Base-by-base conservation (phyloP, 2,113 vertebrate genomes). In the Ailurus styani region DNA sequence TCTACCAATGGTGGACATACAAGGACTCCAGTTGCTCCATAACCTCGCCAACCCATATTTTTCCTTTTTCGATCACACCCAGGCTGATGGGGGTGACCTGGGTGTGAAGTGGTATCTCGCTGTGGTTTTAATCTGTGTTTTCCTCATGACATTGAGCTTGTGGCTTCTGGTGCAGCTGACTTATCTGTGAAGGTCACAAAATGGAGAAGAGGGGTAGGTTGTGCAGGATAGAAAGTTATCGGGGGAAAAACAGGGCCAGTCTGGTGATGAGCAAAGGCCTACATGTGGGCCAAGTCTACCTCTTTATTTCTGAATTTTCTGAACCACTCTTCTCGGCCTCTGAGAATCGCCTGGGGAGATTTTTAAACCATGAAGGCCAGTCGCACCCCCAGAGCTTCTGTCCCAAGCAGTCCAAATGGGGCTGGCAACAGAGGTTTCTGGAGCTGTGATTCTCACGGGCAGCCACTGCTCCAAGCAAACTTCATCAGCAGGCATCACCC, bases 1-100 rank as follows among this genome's bases (percentile, higher is more conserved):
- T 12, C 42, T n/a, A 37, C 40, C 68, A 84, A 25, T 20, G 0
- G 0, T 7, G 45, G 5, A 0, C 7, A 23, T 10, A 0, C 40
- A 4, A 13, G 66, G 21, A 45, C 87, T 70, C n/a, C 13, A 2
- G 0, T 31, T 23, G 78, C 34, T 83, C 75, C 64, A 5, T 81
- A 45, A 50, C 62, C 52, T 78, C 40, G 9, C 11, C 57, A 14
- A 13, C 37, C 29, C 62, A 57, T 34, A 29, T 27, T 70, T 54
- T 55, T 6, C 25, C 1, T 17, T 66, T n/a, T 64, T 31, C 40
- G 34, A 9, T 37, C 2, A 1, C 1, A 27, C 42, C n/a, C 57
- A 12, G 62, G 66, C 37, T 60, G 21, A 21, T 31, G 60, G 37
- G 60, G 20, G 31, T 81, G 21, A 29, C 40, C 23, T 31, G 77